Evolutionary conservation across 1,140 invertebrate species (phyloP), one percentile per base, ranked within the genome.

Genomic region (Sycobia sp.): DNA sequence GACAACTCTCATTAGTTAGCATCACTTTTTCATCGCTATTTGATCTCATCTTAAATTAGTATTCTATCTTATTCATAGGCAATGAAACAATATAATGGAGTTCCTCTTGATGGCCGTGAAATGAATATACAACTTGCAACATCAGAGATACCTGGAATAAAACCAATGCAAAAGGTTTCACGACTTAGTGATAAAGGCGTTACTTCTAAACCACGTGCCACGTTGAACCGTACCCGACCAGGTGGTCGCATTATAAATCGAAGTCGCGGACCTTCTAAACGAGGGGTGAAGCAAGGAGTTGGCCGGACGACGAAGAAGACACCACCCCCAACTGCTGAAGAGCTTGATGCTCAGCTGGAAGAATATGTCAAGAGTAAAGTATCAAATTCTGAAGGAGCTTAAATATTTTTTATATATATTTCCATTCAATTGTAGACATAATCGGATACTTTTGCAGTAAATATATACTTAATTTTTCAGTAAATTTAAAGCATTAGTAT

Each of bases 41-140:
- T n/a, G n/a, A n/a, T n/a, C n/a, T n/a, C n/a, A n/a, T n/a, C n/a
- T n/a, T n/a, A n/a, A n/a, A n/a, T n/a, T n/a, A n/a, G n/a, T n/a
- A n/a, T n/a, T n/a, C n/a, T n/a, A n/a, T n/a, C n/a, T n/a, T n/a
- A n/a, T 39, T 54, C 18, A 3, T 44, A 70, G 88, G 97, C 97
- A n/a, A 92, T 98, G 88, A 96, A 97, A 81, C 95, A 98, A 77
- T 99, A 99, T 78, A 97, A 98, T 84, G 94, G 94, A 66, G 95
- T 99, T 41, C 96, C 95, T 22, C 82, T 99, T 46, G 96, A 99
- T 87, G 88, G 94, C 49, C 86, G 95, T 49, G 90, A 95, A 47
- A 98, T 98, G 95, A 94, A 92, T 66, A 98, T 98, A 69, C 91
- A 94, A 80, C 83, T 96, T 58, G 91, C 93, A 11, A 93, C 91